Evolutionary conservation across 1,140 invertebrate genomes (phyloP), one percentile per base, ranked within the genome.

Genomic region (Piezodorus guildinii): DNA sequence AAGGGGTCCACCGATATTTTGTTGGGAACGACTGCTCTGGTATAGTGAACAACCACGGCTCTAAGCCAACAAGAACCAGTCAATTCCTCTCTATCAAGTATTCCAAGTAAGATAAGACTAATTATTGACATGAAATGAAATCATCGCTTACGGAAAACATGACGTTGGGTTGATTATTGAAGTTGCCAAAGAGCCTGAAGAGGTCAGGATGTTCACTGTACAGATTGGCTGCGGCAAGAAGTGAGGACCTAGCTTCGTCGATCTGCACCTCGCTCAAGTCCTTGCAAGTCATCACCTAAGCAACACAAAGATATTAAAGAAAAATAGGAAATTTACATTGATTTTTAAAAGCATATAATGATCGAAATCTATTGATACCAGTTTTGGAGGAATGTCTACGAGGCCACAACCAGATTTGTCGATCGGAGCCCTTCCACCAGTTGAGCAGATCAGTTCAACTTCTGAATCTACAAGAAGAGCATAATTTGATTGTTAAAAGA

Each of bases 71-170:
- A n/a, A n/a, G n/a, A n/a, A n/a, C n/a, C n/a, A n/a, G n/a, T n/a
- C n/a, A n/a, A n/a, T n/a, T n/a, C n/a, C n/a, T n/a, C n/a, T n/a
- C n/a, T n/a, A n/a, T n/a, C n/a, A n/a, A n/a, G n/a, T n/a, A n/a
- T n/a, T n/a, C n/a, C n/a, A n/a, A n/a, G n/a, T n/a, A n/a, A n/a
- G n/a, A n/a, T n/a, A n/a, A n/a, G n/a, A n/a, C n/a, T n/a, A n/a
- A n/a, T n/a, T n/a, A n/a, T n/a, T n/a, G n/a, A n/a, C n/a, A n/a
- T n/a, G n/a, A 25, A 19, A 12, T 44, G 14, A 69, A 39, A 10
- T 39, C 34, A n/a, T n/a, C n/a, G n/a, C 64, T 71, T 70, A 80
- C 80, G 72, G 77, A 80, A 67, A 82, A 82, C 2, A 81, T 68
- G 23, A 81, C 62, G 67, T 82, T 76, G 1, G 71, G 67, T 39